Percentiles rank a stretch among this genome's conserved stretches.
phyloP scores from a whole-genome alignment of 2,888 invertebrate genomes.

The Dryomyza anilis region DNA sequence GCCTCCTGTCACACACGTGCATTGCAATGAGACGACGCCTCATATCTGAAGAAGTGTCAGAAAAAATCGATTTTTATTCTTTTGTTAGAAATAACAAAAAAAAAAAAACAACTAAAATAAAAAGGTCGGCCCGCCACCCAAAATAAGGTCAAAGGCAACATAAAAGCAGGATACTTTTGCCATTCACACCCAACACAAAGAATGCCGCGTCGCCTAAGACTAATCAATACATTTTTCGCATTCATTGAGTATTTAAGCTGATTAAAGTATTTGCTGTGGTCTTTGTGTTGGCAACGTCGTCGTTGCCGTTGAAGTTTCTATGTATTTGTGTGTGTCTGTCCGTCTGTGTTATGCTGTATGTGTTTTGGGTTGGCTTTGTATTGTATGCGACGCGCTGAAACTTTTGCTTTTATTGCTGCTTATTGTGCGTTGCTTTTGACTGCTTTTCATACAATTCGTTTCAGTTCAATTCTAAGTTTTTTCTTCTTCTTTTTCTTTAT shows the following conservation, averaged over 20 bases:
- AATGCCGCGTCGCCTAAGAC: neutral
- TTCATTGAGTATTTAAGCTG: conserved; percentile 51
- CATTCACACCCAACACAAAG: neutral
- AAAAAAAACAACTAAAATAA: no score
- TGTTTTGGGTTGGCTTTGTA: neutral
- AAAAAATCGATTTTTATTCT: no score
- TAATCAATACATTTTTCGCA: conserved; percentile 40
- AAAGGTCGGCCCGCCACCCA: no score
- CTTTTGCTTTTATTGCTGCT: conserved; percentile 11
- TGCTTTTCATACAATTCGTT: neutral
- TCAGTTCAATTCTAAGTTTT: neutral
- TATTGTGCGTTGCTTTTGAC: neutral
- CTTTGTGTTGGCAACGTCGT: neutral
- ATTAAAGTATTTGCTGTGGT: conserved; percentile 48
- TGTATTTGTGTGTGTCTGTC: neutral
- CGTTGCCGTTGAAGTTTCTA: neutral
- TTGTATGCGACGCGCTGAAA: conserved; percentile 5
- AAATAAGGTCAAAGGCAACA: no score
- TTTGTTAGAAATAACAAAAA: no score
- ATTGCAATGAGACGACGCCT: no score
- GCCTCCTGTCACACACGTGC: no score
- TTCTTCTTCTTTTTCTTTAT: neutral
- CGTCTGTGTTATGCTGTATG: neutral
- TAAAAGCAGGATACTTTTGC: no score
- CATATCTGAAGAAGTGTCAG: no score